Base-by-base conservation (phyloP, 2,113 vertebrate species). In the Capricornis sumatraensis region DNA sequence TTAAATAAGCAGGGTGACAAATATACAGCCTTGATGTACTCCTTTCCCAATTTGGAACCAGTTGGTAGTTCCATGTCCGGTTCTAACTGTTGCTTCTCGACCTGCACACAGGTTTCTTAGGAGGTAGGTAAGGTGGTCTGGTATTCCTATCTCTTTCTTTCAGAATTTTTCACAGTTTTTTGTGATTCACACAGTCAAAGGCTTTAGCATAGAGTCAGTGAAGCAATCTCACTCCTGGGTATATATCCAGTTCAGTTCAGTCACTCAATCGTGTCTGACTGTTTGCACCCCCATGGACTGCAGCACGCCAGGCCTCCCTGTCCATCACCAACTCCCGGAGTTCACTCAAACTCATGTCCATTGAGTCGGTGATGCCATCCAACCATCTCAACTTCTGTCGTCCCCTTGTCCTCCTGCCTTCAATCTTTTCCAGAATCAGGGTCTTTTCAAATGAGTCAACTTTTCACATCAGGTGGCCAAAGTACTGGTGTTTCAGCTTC, bases 221-320 rank as follows among this genome's bases (percentile, higher is more conserved):
- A 67, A 67, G 64, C 64, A 67, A 5, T 67, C 64, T 67, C 64
- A 67, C 64, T 67, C 33, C 64, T 67, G 33, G 17, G 64, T n/a
- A 67, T 2, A 67, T 36, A 67, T 67, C 64, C 64, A 67, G 33
- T 67, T 36, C 33, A 67, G 64, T n/a, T 67, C 64, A 36, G 33
- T 19, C 0, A 1, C 30, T 62, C 64, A 67, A 0, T 10, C 4
- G 0, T 67, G 64, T 10, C 33, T 0, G 0, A 67, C 33, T 67
- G 3, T 67, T 36, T 67, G 33, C 33, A 1, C 12, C 12, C 58
- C 12, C 27, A 60, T 60, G 58, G 27, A 60, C 11, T 60, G 58
- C 27, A 60, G 27, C 27, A 28, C 0, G 12, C 58, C 10, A 28
- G 58, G 58, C 58, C 12, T 60, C 58, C 58, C 33, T 36, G n/a